Evolutionary conservation across 2,113 vertebrate genomes (phyloP), one percentile per base, ranked within the genome.

Genomic region (Scatophagus argus): DNA sequence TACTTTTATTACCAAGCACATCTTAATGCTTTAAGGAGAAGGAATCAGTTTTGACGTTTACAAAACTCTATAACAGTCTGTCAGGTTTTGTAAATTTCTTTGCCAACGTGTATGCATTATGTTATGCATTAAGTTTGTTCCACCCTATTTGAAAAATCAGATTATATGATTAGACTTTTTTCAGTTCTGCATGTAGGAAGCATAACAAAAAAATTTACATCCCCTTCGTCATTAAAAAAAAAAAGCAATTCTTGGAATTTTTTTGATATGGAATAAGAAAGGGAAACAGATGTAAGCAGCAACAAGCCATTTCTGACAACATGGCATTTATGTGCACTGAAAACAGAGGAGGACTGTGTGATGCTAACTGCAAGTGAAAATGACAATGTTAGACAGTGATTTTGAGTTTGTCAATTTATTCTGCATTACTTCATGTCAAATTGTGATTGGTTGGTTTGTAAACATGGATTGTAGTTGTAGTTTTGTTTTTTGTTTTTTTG

Each of bases 1-100:
- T 43, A 59, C n/a, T 74, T 58, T 75, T 77, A 80, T 77, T 77
- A 14, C 29, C 56, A 68, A 56, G 78, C 23, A 73, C 17, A 66
- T 47, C 12, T 21, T 19, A 54, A 55, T 41, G 46, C 72, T 77
- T 80, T 82, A 44, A 60, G 39, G 39, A 81, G 62, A 65, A 21
- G 11, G 59, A 63, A 71, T 49, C 21, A 13, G 21, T 60, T 44
- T 43, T 52, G 5, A 88, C 71, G 79, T 74, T 71, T 65, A 56
- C 39, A 81, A 58, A 46, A 55, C 14, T 52, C 11, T 60, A 8
- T 0, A 67, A 64, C 27, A 29, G 31, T 80, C 17, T 58, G 27
- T 60, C 54, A 54, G 21, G 25, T 58, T 70, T 65, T 60, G 56
- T 38, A 36, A 1, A 43, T 61, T 78, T 83, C 43, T 49, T 29